Evolutionary conservation across 1,140 invertebrate genomes (phyloP), one percentile per base, ranked within the genome.

Genomic region (Chlorops oryzae): DNA sequence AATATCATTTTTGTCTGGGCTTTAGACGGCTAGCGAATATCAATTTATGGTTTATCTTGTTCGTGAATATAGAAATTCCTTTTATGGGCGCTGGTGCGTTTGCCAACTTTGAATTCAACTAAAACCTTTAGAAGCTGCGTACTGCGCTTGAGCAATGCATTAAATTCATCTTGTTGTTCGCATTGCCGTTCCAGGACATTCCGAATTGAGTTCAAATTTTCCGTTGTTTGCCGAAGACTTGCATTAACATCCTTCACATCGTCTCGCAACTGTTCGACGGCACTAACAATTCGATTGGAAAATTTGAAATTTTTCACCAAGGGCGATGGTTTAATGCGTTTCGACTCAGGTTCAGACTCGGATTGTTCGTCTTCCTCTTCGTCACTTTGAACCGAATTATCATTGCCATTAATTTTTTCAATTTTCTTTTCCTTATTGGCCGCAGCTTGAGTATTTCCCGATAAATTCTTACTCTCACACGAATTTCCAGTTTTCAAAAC

Each of bases 251-350:
- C 45, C 24, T 38, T 47, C 0, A 47, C 45, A 24, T 47, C 45
- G 3, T 23, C 13, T 7, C 23, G 21, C n/a, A 47, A 17, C 25
- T 47, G 20, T 24, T 47, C 45, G 10, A 47, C 45, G 7, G 34
- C 45, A 12, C 7, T 38, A 1, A 21, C 21, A 15, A 38, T 47
- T 5, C 45, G 45, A 38, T 23, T 47, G 7, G 32, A 37, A 10
- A 23, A 47, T 13, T 47, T 47, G 15, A 47, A 47, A 5, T 28
- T 22, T 23, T 47, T 35, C n/a, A 47, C 45, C 9, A 47, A 37
- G 18, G 45, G 45, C 13, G 45, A 37, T 5, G 24, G 5, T 22
- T 37, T 47, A 5, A 13, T 10, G 18, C 34, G 32, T 38, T 47
- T 47, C 1, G 5, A 12, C 17, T 21, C 24, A 9, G 2, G 2